A percentile compares a stretch with the other conserved stretches of the same genome.
These are phyloP conservation scores for Agrochola lota DNA, from an alignment of 2,888 invertebrate genomes.

Conservation along the genomic window DNA sequence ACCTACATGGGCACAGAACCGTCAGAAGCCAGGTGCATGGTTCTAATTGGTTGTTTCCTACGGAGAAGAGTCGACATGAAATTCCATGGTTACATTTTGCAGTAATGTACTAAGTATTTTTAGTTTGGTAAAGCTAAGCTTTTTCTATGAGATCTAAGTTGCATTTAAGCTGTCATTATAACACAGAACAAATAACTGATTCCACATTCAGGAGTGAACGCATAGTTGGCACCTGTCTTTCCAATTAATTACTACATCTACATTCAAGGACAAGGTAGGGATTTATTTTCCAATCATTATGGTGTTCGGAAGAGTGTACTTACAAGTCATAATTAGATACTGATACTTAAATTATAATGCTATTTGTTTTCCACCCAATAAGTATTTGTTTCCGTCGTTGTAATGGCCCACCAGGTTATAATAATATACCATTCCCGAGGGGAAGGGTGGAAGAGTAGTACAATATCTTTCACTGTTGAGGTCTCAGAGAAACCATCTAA, in stretches of 20 bases:
- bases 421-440: not conserved
- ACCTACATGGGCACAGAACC: not conserved
- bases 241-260: slow-evolving; percentile 29
- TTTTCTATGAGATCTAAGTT: not conserved
- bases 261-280: slow-evolving; percentile 20
- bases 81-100: not conserved
- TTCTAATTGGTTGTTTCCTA: not conserved
- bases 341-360: not conserved
- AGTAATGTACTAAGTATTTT: not conserved
- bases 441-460: not conserved
- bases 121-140: too few species aligned
- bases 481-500: not conserved
- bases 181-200: slow-evolving; percentile 3
- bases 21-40: not conserved
- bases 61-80: not conserved
- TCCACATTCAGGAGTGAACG: slow-evolving; percentile 29
- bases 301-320: not conserved
- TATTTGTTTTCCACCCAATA: not conserved
- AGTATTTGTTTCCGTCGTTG: not conserved
- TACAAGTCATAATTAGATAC: not conserved
- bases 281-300: not conserved
- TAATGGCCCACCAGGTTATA: not conserved
- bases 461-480: not conserved
- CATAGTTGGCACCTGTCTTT: slow-evolving; percentile 34
- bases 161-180: not conserved